Evolutionary conservation across 2,797 vertebrate species (phyloP).

Genomic region (Muscicapa comitata): DNA sequence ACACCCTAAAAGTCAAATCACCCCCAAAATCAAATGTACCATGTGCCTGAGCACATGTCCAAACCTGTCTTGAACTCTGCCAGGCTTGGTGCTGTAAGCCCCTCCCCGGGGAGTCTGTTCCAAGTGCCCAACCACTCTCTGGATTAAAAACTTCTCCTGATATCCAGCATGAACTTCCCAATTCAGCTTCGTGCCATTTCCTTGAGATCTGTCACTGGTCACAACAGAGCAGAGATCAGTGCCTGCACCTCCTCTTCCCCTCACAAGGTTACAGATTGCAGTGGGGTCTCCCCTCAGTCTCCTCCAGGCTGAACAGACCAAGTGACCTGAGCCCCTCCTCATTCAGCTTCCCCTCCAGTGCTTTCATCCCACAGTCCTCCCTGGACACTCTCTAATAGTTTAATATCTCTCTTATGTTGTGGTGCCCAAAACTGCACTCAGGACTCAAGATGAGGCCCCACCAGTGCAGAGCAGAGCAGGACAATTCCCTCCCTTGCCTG

Average conservation of each 20-base stretch:
- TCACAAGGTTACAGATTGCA: rapidly evolving
- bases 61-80: background rate
- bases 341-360: rapidly evolving
- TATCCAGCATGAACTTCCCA: background rate
- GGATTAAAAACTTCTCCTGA: background rate
- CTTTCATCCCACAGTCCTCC: background rate
- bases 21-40: background rate
- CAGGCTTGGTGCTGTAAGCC: background rate
- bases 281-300: background rate
- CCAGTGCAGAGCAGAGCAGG: background rate
- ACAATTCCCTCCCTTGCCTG: background rate
- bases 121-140: background rate
- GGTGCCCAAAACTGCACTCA: background rate
- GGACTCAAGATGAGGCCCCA: too few species aligned
- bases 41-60: background rate
- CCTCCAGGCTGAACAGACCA: background rate
- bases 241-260: background rate
- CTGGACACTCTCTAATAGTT: background rate
- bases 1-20: background rate
- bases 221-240: background rate
- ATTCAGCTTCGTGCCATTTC: background rate
- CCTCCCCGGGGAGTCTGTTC: background rate
- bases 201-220: background rate
- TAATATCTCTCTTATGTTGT: background rate
- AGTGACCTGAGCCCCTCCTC: background rate